A percentile compares a stretch with the other conserved stretches of the same genome.
phyloP scores from a whole-genome alignment of 64 coral and sea anemone species.

The Pachyseris speciosa region DNA sequence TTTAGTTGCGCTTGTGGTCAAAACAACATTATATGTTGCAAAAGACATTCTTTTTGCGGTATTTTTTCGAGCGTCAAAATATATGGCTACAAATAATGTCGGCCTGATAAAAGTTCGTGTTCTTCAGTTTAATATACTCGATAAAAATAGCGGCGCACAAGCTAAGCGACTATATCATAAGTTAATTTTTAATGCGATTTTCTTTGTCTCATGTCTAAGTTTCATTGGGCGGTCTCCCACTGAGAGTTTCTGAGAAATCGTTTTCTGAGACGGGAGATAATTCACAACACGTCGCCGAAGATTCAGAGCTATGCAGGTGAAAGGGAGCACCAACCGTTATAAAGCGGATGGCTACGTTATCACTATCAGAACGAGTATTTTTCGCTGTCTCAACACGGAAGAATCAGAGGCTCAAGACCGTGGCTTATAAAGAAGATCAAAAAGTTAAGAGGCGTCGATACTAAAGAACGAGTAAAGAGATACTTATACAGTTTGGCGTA shows the following conservation, averaged over 20 bases:
- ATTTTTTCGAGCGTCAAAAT: too few species aligned
- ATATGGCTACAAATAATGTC: neutral
- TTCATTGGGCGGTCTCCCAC: neutral
- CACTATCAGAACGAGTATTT: neutral
- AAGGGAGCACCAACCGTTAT: neutral
- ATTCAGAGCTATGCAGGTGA: neutral
- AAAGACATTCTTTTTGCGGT: too few species aligned
- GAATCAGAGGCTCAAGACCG: neutral
- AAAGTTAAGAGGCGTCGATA: constrained; percentile 16
- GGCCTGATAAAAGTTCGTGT: too few species aligned
- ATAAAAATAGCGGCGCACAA: neutral
- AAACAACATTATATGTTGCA: too few species aligned
- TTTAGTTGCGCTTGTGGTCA: too few species aligned
- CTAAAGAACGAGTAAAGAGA: neutral
- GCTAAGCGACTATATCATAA: neutral
- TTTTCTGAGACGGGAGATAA: neutral
- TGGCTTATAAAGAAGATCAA: constrained; percentile 42
- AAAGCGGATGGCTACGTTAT: too few species aligned
- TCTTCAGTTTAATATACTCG: neutral
- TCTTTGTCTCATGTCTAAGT: constrained; percentile 19
- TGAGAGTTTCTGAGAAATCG: neutral
- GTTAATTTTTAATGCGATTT: neutral
- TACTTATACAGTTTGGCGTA: neutral
- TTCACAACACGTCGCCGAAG: neutral
- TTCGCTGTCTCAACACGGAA: neutral